phyloP scores from a whole-genome alignment of 2,797 vertebrate genomes.

The Anableps anableps region DNA sequence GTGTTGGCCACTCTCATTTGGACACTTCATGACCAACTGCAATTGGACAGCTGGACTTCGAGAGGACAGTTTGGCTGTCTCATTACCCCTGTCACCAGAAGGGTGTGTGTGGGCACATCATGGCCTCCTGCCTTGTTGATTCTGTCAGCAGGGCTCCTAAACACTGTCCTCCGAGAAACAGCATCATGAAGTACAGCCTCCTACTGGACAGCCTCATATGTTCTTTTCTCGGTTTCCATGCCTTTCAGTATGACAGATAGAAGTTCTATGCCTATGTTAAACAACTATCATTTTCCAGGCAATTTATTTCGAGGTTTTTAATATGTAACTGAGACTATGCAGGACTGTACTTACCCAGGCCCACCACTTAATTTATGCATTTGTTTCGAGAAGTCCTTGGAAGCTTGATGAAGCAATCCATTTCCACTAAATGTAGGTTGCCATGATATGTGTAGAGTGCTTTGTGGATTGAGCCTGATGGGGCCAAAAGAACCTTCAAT shows the following conservation, averaged over 20 bases:
- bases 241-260: neutral
- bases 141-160: slow-evolving; percentile 50
- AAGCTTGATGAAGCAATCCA: slow-evolving; percentile 65
- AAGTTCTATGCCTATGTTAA: slow-evolving; percentile 37
- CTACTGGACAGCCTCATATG: slow-evolving; percentile 20
- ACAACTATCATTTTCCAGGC: slow-evolving; percentile 26
- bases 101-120: slow-evolving; percentile 46
- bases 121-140: slow-evolving; percentile 49
- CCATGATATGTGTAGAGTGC: slow-evolving; percentile 68
- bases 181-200: slow-evolving; percentile 28
- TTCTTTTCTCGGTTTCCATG: slow-evolving; percentile 26
- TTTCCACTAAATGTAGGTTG: slow-evolving; percentile 69
- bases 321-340: slow-evolving; percentile 31
- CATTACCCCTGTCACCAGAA: slow-evolving; percentile 63
- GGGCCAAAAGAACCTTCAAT: slow-evolving; percentile 65
- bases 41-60: slow-evolving; percentile 57
- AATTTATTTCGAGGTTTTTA: slow-evolving; percentile 15
- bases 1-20: slow-evolving; percentile 57
- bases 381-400: slow-evolving; percentile 65
- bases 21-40: slow-evolving; percentile 46
- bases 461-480: slow-evolving; percentile 60
- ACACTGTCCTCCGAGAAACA: slow-evolving; percentile 41
- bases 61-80: slow-evolving; percentile 60
- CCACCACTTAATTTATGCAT: slow-evolving; percentile 63
- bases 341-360: slow-evolving; percentile 58